Conservation (phyloP, 2,888 invertebrate genomes). For the Phyllotreta striolata region DNA sequence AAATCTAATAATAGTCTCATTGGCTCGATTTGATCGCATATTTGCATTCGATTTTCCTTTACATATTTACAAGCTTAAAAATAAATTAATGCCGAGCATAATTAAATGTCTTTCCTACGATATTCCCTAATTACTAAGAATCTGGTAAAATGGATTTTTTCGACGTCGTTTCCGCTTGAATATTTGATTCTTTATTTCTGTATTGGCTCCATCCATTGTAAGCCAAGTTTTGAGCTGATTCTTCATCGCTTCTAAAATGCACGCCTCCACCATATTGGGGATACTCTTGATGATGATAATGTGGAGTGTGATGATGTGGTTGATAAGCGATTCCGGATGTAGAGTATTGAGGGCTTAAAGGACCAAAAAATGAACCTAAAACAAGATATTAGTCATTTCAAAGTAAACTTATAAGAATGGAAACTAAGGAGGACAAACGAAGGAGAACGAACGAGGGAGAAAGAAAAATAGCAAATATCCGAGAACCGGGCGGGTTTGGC, state of each 20-base stretch:
- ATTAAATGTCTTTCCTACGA: background rate
- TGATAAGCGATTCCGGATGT: slow-evolving; percentile 76
- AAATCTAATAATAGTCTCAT: too few relatives aligned
- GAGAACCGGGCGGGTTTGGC: too few relatives aligned
- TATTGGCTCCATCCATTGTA: slow-evolving; percentile 77
- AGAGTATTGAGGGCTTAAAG: slow-evolving; percentile 71
- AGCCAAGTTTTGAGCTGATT: slow-evolving; percentile 72
- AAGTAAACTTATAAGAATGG: background rate
- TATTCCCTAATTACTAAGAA: slow-evolving; percentile 47
- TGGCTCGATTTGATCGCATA: too few relatives aligned
- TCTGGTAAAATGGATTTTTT: slow-evolving; percentile 61
- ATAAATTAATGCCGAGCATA: background rate
- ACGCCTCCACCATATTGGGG: slow-evolving; percentile 62
- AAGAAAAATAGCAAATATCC: too few relatives aligned
- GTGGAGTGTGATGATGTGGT: slow-evolving; percentile 64
- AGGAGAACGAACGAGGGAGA: background rate
- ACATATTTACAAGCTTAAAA: slow-evolving; percentile 1
- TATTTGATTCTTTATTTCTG: slow-evolving; percentile 62
- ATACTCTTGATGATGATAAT: slow-evolving; percentile 59
- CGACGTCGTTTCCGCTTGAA: slow-evolving; percentile 54
- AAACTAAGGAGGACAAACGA: background rate
- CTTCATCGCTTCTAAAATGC: slow-evolving; percentile 70
- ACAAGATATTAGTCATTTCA: too few relatives aligned
- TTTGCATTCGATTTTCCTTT: too few relatives aligned
- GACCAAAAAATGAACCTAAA: slow-evolving; percentile 39